Evolutionary conservation across 2,797 vertebrate genomes (phyloP).

Genomic region (Dicrostonyx torquatus): DNA sequence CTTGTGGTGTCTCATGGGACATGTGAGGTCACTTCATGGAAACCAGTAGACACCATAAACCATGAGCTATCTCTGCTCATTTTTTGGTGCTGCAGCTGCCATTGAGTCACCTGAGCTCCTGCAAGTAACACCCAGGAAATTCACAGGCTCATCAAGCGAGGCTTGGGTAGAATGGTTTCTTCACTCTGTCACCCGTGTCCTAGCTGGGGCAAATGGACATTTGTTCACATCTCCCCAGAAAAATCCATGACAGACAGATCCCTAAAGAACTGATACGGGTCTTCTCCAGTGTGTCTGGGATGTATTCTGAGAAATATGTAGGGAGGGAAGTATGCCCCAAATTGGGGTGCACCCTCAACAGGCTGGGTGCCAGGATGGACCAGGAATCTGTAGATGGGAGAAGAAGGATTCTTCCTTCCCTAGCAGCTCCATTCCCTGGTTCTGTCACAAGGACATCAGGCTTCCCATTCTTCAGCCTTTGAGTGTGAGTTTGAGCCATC

Average conservation of each 20-base stretch:
- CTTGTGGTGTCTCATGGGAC: neutral
- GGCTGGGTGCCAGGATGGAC: neutral
- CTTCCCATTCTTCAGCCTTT: neutral
- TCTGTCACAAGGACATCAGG: neutral
- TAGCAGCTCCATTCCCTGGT: neutral
- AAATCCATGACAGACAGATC: neutral
- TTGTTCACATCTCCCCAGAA: neutral
- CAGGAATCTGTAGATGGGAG: neutral
- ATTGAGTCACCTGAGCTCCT: neutral
- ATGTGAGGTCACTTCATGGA: neutral
- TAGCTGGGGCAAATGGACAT: neutral
- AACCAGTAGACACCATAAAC: neutral
- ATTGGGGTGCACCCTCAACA: neutral
- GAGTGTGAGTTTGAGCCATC: neutral
- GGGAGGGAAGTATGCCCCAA: neutral
- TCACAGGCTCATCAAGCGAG: neutral
- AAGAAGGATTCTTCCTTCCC: neutral
- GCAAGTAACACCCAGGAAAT: neutral
- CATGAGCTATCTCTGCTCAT: neutral
- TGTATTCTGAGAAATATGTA: neutral
- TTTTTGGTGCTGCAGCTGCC: neutral
- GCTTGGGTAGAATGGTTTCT: neutral
- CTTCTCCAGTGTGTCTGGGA: neutral
- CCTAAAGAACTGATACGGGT: neutral
- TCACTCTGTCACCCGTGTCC: neutral